Evolutionary conservation across 2,797 vertebrate species (phyloP).

Genomic region (Gymnoscopelus microlampas): DNA sequence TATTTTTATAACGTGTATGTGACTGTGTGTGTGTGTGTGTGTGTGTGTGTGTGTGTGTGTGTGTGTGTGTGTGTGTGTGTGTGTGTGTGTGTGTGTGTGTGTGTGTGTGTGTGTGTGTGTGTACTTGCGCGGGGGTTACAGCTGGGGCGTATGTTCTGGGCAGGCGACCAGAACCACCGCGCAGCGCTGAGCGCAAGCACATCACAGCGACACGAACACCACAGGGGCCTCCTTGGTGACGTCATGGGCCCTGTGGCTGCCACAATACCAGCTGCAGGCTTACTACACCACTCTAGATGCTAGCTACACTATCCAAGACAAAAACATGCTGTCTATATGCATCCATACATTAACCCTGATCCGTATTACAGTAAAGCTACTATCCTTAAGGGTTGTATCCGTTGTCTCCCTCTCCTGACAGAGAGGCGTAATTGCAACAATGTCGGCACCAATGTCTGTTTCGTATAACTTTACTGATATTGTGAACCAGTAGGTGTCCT

Average conservation of each 20-base stretch:
- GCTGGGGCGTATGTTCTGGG: conserved; percentile 69
- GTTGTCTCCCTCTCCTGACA: too few relatives aligned
- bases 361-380: too few relatives aligned
- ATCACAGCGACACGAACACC: conserved; percentile 74
- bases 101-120: conserved; percentile 37
- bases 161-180: conserved; percentile 46
- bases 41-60: conserved; percentile 43
- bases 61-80: conserved; percentile 49
- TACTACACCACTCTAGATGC: conserved; percentile 5
- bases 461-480: too few relatives aligned
- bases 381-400: too few relatives aligned
- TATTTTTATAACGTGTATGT: conserved; percentile 28
- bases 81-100: conserved; percentile 57
- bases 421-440: too few relatives aligned
- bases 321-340: too few relatives aligned
- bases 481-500: too few relatives aligned
- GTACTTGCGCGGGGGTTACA: conserved; percentile 63
- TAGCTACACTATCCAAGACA: neutral
- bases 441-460: too few relatives aligned
- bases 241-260: conserved; percentile 67
- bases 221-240: conserved; percentile 68
- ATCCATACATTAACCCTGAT: too few relatives aligned
- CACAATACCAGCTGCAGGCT: conserved; percentile 53
- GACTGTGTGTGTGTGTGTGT: conserved; percentile 42
- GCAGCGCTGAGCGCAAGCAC: conserved; percentile 67